These are phyloP conservation scores for Sarcophaga bullata DNA, from an alignment of 1,140 invertebrate genomes.

Conservation along the genomic window DNA sequence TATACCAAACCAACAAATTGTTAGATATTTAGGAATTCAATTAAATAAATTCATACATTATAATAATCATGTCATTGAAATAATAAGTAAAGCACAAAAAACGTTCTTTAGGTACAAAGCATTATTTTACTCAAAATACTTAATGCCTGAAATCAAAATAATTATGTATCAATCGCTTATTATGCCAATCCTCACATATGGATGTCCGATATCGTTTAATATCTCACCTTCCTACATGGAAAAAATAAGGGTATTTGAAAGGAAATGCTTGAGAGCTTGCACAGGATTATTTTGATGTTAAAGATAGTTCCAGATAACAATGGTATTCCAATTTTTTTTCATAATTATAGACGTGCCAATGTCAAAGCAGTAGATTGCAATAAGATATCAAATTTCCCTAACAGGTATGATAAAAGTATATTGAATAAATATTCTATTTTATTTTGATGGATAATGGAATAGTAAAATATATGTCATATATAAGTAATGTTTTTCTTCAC, in stretches of 20 bases:
- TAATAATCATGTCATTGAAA: constrained; percentile 14
- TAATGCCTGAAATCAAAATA: not conserved
- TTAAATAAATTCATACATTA: constrained; percentile 18
- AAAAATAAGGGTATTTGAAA: not conserved
- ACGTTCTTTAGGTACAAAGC: constrained; percentile 13
- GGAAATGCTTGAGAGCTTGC: not conserved
- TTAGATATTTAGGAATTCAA: not conserved
- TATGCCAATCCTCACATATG: constrained; percentile 2
- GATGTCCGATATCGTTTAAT: constrained; percentile 2
- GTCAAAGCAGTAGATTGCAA: not conserved
- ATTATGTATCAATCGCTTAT: constrained; percentile 26
- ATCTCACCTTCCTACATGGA: not conserved
- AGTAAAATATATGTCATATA: not conserved
- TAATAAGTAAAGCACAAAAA: not conserved
- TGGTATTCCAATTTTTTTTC: not conserved
- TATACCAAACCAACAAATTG: not conserved
- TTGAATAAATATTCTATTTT: not conserved
- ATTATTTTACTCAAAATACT: constrained; percentile 20
- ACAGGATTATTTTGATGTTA: not conserved
- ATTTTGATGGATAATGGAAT: not conserved
- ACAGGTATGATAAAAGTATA: not conserved
- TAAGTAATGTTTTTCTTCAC: not conserved
- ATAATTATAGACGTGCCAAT: not conserved
- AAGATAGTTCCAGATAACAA: not conserved
- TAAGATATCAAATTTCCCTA: not conserved